Evolutionary conservation across 2,113 vertebrate species (phyloP), one percentile per base, ranked within the genome.

Genomic region (Tapirus terrestris): DNA sequence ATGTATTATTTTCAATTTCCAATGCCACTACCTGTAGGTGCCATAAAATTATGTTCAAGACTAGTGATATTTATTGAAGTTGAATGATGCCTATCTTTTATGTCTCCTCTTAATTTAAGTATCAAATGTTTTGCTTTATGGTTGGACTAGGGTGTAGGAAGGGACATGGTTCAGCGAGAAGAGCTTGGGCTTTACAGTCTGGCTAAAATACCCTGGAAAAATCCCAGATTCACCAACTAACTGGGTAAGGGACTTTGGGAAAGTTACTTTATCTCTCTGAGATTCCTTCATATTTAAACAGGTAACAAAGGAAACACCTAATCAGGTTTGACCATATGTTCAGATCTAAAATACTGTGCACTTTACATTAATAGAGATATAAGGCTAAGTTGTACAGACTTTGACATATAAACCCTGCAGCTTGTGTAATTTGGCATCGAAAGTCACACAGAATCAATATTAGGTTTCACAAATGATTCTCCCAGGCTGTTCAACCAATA

Each of bases 401-500:
- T 96, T 67, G 56, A 89, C 61, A 82, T 91, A 81, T 29, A 65
- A 81, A 82, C 72, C 6, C 68, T 75, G 27, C 8, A 77, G 8
- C 13, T 73, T 93, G 12, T 72, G 0, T 79, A 89, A 91, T 91
- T 68, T 86, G 61, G 53, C 61, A 89, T 8, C 13, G n/a, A 83
- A n/a, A 97, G 67, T 27, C 21, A 86, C n/a, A 63, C 13, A 82
- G 29, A 93, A 75, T 92, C 83, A 86, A 95, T 90, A 77, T 92
- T 63, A 73, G 3, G 4, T 73, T 91, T 96, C 20, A 83, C 7
- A 89, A 84, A 58, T 3, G 11, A 87, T 83, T 10, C 16, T 92
- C 27, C 27, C 60, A 75, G 68, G 8, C 29, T 75, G 0, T 56
- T 80, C 95, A 77, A 20, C 20, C 51, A 95, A 16, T 91, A 58